These are phyloP conservation scores for Penaeus monodon DNA, from an alignment of 2,888 invertebrate species.

Conservation along the genomic window DNA sequence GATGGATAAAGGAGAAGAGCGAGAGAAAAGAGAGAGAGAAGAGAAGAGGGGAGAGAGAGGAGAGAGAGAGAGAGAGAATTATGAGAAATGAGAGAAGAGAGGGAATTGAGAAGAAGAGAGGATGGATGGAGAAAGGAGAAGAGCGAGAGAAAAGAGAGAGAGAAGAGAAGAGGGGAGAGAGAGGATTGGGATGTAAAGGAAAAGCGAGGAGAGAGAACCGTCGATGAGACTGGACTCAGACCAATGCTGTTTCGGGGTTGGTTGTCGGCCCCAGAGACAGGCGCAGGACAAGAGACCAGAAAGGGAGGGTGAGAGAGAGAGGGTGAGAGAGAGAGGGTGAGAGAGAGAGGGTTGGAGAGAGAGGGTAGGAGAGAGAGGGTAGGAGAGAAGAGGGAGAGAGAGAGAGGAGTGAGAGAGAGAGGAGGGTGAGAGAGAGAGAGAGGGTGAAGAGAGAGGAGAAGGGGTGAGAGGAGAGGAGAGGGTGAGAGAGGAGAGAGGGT, in stretches of 20 bases:
- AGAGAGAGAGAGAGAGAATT: no score
- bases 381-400: not conserved
- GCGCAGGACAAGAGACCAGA: no score
- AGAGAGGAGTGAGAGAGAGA: no score
- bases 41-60: not conserved
- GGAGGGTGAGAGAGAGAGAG: not conserved
- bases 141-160: not conserved
- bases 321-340: not conserved
- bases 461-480: not conserved
- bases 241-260: slow-evolving; percentile 1
- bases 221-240: not conserved
- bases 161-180: not conserved
- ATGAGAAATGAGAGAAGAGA: no score
- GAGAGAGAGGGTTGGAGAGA: no score
- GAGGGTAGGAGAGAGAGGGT: no score
- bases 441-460: no score
- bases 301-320: not conserved
- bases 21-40: not conserved
- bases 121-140: not conserved
- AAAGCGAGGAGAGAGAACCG: no score
- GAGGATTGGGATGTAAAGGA: not conserved
- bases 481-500: not conserved
- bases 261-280: no score
- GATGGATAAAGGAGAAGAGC: not conserved
- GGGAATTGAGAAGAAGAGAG: not conserved